A percentile compares a stretch with the other conserved stretches of the same genome.
Evolutionary conservation across 2,113 vertebrate species (phyloP).

Genomic region (Megalops atlanticus): DNA sequence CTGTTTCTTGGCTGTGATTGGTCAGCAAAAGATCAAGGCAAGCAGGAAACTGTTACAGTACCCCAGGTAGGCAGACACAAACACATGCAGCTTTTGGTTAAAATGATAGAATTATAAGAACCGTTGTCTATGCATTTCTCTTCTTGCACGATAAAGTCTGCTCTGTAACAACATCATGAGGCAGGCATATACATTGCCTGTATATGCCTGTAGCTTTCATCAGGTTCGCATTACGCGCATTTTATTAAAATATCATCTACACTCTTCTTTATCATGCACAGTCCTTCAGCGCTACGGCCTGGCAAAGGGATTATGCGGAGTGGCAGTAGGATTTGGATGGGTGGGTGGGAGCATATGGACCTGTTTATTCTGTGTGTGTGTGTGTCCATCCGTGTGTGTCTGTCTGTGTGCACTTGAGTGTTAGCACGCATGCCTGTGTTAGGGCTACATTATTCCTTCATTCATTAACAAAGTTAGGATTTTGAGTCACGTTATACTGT

Average conservation of each 20-base stretch:
- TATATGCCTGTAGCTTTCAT: too few species aligned
- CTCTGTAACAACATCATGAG: too few species aligned
- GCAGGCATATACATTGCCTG: too few species aligned
- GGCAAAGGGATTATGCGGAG: background rate
- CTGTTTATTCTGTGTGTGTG: background rate
- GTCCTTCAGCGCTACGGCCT: background rate
- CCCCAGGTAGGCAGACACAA: background rate
- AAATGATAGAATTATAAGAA: background rate
- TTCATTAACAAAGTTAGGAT: background rate
- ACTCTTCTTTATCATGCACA: background rate
- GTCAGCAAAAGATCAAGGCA: slow-evolving; percentile 15
- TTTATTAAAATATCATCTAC: too few species aligned
- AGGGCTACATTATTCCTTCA: background rate
- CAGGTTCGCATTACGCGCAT: too few species aligned
- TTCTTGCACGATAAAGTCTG: too few species aligned
- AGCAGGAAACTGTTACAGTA: background rate
- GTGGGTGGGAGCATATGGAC: too few species aligned
- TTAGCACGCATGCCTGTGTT: background rate
- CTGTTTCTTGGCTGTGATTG: background rate
- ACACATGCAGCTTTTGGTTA: background rate
- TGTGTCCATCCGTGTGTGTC: background rate
- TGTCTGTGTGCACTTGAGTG: background rate
- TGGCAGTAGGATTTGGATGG: too few species aligned
- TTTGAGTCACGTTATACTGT: background rate
- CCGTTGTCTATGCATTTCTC: too few species aligned